phyloP scores from a whole-genome alignment of 2,797 vertebrate species.

The Poeciliopsis infans region DNA sequence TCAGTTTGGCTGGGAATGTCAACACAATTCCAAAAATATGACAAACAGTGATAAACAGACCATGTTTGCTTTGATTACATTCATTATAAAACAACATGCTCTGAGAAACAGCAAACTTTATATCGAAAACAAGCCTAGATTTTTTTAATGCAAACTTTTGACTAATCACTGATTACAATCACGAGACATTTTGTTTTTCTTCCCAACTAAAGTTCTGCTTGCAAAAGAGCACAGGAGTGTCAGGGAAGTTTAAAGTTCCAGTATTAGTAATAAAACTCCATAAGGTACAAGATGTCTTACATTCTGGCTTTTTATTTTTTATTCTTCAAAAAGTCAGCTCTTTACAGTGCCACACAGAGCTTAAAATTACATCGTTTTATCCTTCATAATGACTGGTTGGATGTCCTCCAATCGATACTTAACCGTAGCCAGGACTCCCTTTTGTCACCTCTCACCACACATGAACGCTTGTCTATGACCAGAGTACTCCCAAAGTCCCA shows the following conservation, averaged over 20 bases:
- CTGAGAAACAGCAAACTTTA: constrained; percentile 15
- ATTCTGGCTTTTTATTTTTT: not conserved
- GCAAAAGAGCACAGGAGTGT: not conserved
- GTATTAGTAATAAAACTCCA: not conserved
- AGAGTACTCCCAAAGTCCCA: not conserved
- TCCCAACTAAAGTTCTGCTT: not conserved
- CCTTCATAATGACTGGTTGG: not conserved
- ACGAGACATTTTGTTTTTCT: not conserved
- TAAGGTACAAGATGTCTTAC: not conserved
- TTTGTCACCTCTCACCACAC: not conserved
- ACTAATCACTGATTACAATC: constrained; percentile 34
- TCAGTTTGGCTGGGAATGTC: constrained; percentile 42
- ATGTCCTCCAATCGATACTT: not conserved
- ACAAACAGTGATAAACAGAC: not conserved
- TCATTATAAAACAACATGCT: constrained; percentile 27
- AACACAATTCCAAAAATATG: constrained; percentile 40
- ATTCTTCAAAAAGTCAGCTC: constrained; percentile 17
- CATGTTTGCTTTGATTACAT: constrained; percentile 43
- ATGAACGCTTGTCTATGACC: not conserved
- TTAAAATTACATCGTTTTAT: not conserved
- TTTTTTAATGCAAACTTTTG: constrained; percentile 20
- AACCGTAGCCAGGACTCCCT: not conserved
- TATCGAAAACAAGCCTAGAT: constrained; percentile 23
- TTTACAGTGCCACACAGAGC: constrained; percentile 5
- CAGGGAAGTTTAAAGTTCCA: constrained; percentile 4